Conservation (phyloP, 2,888 invertebrate genomes). For the Galerucella calmariensis region DNA sequence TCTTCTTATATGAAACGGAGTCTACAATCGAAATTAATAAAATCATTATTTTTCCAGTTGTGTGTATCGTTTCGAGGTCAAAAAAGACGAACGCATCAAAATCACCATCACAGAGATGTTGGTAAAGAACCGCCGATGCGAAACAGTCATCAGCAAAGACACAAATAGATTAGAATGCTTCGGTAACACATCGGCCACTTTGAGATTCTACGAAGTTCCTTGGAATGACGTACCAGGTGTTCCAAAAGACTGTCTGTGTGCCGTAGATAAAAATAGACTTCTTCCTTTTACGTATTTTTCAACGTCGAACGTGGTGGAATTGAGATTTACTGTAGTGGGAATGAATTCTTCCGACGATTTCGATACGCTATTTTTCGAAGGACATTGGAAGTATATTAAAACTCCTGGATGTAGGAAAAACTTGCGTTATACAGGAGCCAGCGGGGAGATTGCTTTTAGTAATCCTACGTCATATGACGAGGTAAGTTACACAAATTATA, state of each 20-base stretch:
- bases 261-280: slow-evolving; percentile 65
- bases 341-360: slow-evolving; percentile 91
- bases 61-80: slow-evolving; percentile 87
- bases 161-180: slow-evolving; percentile 78
- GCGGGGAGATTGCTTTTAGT: slow-evolving; percentile 78
- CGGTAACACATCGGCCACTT: slow-evolving; percentile 76
- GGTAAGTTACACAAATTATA: slow-evolving; percentile 50
- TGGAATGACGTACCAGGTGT: slow-evolving; percentile 78
- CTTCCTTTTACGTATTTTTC: slow-evolving; percentile 82
- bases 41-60: slow-evolving; percentile 69
- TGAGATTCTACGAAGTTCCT: slow-evolving; percentile 81
- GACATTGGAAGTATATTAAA: slow-evolving; percentile 83
- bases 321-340: slow-evolving; percentile 82
- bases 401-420: slow-evolving; percentile 76
- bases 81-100: slow-evolving; percentile 82
- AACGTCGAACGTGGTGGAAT: slow-evolving; percentile 79
- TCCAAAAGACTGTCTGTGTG: slow-evolving; percentile 84
- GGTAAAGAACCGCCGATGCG: slow-evolving; percentile 68
- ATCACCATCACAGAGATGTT: slow-evolving; percentile 79
- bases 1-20: too few species aligned
- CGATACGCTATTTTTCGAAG: slow-evolving; percentile 85
- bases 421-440: slow-evolving; percentile 78
- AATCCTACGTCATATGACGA: slow-evolving; percentile 57
- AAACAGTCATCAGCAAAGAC: slow-evolving; percentile 72
- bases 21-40: too few species aligned